Base-by-base conservation (phyloP, 2,888 invertebrate species). In the Campoplex nolae region DNA sequence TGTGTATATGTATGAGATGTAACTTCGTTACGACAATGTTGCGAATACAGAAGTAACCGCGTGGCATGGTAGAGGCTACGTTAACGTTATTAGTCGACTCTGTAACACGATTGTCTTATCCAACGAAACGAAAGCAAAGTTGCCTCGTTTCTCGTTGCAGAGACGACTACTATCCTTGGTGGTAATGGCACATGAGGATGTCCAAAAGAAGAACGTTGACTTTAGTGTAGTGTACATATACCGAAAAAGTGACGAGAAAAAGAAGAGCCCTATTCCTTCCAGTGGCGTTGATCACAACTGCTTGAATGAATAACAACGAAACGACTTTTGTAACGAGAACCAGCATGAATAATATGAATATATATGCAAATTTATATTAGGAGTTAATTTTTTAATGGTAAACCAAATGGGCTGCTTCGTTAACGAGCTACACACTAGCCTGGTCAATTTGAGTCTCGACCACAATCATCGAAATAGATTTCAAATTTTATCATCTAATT, bases 41-140 rank as follows among this genome's bases (percentile, higher is more conserved):
- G 65, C 75, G 81, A 88, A 85, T 89, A 84, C 86, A 86, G 65
- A 86, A 86, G 80, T 70, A 83, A 78, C 80, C 58, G 38, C 58
- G 38, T 51, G 51, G 48, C 18, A 38, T 51, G 42, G 70, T 38
- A 9, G n/a, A 62, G 62, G 45, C 13, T 58, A 77, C 84, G 82
- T 81, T 87, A 89, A 89, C 83, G 76, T 86, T 74, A 84, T 89
- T 89, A 88, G 85, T 70, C 68, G 83, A 86, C 83, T 87, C 87
- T 71, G 82, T 88, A 89, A 89, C 88, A 75, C 77, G 84, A 89
- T 89, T 89, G 88, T 82, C 86, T 87, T 86, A 81, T 88, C 88
- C 86, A 85, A 81, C 83, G 84, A 85, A 88, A 88, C 86, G 88
- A 88, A 88, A 89, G 88, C 88, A 88, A 88, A 87, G 88, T 85